A percentile compares a stretch with the other conserved stretches of the same genome.
phyloP scores from a whole-genome alignment of 2,113 vertebrate genomes.

The Lutjanus erythropterus region DNA sequence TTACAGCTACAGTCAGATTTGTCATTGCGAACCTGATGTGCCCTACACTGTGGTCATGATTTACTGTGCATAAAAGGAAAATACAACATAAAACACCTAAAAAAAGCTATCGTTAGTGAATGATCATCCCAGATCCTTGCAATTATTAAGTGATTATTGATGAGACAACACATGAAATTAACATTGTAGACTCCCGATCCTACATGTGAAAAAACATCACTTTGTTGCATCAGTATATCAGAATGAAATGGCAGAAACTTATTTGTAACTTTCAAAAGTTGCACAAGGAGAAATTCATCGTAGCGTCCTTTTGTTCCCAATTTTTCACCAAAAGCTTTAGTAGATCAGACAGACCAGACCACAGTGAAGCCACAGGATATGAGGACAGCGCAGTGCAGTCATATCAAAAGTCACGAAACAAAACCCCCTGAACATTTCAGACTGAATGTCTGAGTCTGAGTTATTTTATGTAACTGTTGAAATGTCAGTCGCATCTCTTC shows the following conservation, averaged over 20 bases:
- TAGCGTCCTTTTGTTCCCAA: background rate
- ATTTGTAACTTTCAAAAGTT: background rate
- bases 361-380: conserved; percentile 4
- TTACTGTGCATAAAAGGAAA: background rate
- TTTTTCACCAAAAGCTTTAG: background rate
- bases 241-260: background rate
- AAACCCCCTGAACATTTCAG: conserved; percentile 3
- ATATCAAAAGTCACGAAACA: background rate
- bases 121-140: background rate
- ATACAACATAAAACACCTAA: too few species aligned
- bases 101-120: background rate
- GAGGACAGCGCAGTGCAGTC: conserved; percentile 10
- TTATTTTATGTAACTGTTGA: background rate
- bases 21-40: too few species aligned
- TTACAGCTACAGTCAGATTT: too few species aligned
- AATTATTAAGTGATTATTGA: background rate
- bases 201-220: background rate
- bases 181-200: background rate
- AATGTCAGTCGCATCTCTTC: conserved; percentile 7
- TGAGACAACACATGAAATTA: background rate
- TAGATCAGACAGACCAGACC: conserved; percentile 15
- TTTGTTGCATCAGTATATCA: background rate
- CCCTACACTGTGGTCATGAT: background rate
- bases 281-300: background rate
- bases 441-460: too few species aligned